A percentile compares a stretch with the other conserved stretches of the same genome.
Evolutionary conservation across 2,113 vertebrate species (phyloP).

Genomic region (Mobula hypostoma): DNA sequence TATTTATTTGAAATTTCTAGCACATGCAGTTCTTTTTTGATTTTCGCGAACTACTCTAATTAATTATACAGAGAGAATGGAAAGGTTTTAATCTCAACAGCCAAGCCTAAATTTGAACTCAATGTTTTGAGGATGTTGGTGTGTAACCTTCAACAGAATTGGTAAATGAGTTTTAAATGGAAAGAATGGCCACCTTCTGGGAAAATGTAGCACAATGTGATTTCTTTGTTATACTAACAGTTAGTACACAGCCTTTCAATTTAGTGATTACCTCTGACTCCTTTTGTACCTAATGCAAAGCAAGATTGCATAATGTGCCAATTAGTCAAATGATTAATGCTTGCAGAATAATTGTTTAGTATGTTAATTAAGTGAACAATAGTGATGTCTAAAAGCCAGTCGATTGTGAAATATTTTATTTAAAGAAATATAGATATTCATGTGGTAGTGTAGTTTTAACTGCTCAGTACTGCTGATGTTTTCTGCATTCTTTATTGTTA

Average conservation of each 20-base stretch:
- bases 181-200: background rate
- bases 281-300: background rate
- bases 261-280: background rate
- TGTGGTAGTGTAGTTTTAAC: background rate
- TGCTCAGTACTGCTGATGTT: background rate
- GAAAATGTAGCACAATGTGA: background rate
- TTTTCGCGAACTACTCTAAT: background rate
- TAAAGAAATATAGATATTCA: background rate
- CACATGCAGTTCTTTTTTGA: no score
- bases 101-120: background rate
- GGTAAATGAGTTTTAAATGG: background rate
- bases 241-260: slow-evolving; percentile 6
- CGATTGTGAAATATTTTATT: background rate
- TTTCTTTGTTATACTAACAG: background rate
- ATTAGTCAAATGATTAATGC: slow-evolving; percentile 18
- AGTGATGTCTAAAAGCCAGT: background rate
- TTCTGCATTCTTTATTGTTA: background rate
- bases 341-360: background rate
- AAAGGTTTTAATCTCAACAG: background rate
- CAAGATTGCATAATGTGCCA: background rate
- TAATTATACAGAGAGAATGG: background rate
- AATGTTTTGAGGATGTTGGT: background rate
- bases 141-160: background rate
- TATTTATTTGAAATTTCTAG: no score
- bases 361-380: slow-evolving; percentile 23